phyloP scores from a whole-genome alignment of 2,888 invertebrate genomes.

The Amphipoea oculea region DNA sequence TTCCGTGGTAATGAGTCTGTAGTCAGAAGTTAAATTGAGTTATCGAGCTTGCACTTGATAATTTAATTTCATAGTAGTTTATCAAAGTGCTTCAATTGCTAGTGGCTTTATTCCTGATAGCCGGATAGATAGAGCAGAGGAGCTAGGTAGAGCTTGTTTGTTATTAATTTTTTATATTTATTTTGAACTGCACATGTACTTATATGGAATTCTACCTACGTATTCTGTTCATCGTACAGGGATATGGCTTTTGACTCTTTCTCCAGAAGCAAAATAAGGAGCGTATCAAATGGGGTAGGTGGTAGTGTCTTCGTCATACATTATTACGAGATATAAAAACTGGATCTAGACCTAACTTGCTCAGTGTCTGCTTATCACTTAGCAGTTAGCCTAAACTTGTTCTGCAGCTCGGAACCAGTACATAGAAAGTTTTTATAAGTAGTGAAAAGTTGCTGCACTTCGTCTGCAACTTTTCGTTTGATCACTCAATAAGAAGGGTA shows the following conservation, averaged over 20 bases:
- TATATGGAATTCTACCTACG: neutral
- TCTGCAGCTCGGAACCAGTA: constrained; percentile 24
- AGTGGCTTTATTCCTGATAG: constrained; percentile 19
- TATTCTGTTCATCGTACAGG: no score
- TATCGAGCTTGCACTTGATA: constrained; percentile 18
- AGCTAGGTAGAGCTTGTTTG: neutral
- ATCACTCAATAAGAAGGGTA: neutral
- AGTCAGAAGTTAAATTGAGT: constrained; percentile 23
- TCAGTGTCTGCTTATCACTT: constrained; percentile 10
- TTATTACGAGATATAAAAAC: neutral
- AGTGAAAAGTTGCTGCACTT: constrained; percentile 42
- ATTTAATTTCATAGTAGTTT: constrained; percentile 21
- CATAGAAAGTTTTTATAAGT: constrained; percentile 54
- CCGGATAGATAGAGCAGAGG: constrained; percentile 13
- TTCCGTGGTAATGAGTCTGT: constrained; percentile 37
- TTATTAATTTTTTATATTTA: neutral
- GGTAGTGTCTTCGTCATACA: neutral
- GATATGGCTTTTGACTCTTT: neutral
- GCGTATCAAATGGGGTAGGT: neutral
- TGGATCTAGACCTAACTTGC: neutral
- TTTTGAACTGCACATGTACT: neutral
- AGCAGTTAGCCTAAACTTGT: constrained; percentile 38
- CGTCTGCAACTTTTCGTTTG: constrained; percentile 1
- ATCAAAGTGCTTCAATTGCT: constrained; percentile 20
- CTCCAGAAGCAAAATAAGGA: neutral